phyloP scores from a whole-genome alignment of 1,140 invertebrate genomes.

The Papilio helenus region DNA sequence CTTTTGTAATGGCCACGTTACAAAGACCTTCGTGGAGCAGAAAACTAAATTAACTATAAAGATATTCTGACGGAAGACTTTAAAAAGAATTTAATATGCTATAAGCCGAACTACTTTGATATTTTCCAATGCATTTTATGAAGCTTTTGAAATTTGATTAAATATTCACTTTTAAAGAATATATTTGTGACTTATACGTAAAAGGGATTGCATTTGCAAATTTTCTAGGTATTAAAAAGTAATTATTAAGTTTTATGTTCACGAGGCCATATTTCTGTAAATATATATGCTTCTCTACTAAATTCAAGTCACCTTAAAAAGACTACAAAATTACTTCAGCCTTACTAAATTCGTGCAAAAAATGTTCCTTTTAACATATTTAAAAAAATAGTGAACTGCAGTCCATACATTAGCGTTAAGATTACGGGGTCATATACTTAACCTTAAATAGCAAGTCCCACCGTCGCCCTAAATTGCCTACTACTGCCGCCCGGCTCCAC shows the following conservation, averaged over 20 bases:
- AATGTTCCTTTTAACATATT: neutral
- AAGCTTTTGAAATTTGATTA: no score
- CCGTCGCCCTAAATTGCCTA: conserved; percentile 14
- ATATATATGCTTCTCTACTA: no score
- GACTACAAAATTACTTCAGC: no score
- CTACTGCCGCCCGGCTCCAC: neutral
- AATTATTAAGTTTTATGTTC: neutral
- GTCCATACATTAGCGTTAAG: neutral
- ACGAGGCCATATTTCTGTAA: no score
- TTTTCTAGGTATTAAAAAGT: no score
- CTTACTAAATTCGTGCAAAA: no score
- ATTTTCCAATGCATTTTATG: neutral
- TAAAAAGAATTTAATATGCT: conserved; percentile 20
- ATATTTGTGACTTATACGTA: no score
- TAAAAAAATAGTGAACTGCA: neutral
- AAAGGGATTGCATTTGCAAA: no score
- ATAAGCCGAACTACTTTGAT: neutral
- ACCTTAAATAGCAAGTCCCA: conserved; percentile 1
- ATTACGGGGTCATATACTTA: neutral
- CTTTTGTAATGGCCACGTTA: conserved; percentile 19
- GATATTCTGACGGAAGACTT: conserved; percentile 13
- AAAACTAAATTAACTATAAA: conserved; percentile 28
- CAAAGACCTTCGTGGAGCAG: conserved; percentile 12
- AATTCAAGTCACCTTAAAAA: no score
- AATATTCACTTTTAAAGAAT: no score